These are phyloP conservation scores for Schrankia costaestrigalis DNA, from an alignment of 2,888 invertebrate genomes.

Conservation along the genomic window DNA sequence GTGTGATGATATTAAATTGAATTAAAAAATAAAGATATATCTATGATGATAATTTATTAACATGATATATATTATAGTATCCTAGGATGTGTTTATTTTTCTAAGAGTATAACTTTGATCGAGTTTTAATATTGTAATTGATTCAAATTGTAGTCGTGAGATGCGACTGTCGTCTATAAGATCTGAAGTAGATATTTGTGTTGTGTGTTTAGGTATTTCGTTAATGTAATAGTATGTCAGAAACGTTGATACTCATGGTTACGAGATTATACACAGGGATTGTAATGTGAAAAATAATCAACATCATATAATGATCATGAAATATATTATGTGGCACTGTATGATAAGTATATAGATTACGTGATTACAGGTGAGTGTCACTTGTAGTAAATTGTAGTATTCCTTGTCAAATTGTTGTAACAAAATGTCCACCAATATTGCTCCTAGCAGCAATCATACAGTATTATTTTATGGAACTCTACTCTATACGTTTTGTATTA, in stretches of 20 bases:
- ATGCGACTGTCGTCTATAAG: constrained; percentile 8
- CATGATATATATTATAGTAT: constrained; percentile 16
- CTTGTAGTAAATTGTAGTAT: constrained; percentile 19
- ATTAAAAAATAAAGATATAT: constrained; percentile 26
- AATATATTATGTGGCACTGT: constrained; percentile 5
- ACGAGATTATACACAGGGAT: constrained; percentile 15
- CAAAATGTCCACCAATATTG: constrained; percentile 55
- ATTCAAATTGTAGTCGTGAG: constrained; percentile 16
- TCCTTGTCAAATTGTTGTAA: constrained; percentile 22
- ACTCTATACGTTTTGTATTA: constrained; percentile 72
- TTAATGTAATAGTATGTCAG: constrained; percentile 10
- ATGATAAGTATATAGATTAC: constrained; percentile 10
- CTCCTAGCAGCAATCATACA: constrained; percentile 72
- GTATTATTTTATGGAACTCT: constrained; percentile 76
- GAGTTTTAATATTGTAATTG: constrained; percentile 23
- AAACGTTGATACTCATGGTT: constrained; percentile 12
- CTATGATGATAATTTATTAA: constrained; percentile 26
- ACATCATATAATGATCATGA: constrained; percentile 2
- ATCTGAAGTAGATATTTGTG: constrained; percentile 11
- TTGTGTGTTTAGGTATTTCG: constrained; percentile 13
- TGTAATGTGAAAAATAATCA: constrained; percentile 4
- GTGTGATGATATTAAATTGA: constrained; percentile 37
- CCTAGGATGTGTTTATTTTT: constrained; percentile 40
- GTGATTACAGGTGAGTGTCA: constrained; percentile 5
- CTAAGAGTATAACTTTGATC: constrained; percentile 29